These are phyloP conservation scores for Chymomyza fuscimana DNA, from an alignment of 2,888 invertebrate genomes.

Conservation along the genomic window DNA sequence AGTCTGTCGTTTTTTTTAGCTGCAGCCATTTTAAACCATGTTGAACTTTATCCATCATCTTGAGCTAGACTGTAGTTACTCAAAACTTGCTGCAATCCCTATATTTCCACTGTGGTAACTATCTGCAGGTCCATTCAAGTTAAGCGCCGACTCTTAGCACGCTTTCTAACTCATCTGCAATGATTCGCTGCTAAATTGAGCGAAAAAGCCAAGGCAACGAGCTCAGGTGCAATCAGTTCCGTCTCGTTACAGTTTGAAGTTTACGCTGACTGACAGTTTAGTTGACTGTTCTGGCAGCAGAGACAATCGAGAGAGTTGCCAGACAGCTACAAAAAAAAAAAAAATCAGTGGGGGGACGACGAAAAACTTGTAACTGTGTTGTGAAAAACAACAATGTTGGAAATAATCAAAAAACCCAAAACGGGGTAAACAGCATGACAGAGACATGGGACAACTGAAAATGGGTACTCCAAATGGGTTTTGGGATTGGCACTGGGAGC, in stretches of 20 bases:
- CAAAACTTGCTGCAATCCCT: not conserved
- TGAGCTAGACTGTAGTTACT: not conserved
- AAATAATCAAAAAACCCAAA: not conserved
- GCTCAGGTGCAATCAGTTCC: constrained; percentile 71
- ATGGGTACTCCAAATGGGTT: not conserved
- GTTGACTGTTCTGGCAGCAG: constrained; percentile 19
- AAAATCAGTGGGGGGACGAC: constrained; percentile 28
- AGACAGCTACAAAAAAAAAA: constrained; percentile 16
- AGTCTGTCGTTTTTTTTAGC: no score
- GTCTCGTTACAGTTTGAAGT: constrained; percentile 73
- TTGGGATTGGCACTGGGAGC: not conserved
- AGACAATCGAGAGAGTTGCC: constrained; percentile 23
- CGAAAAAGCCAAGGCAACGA: constrained; percentile 64
- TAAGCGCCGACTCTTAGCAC: not conserved
- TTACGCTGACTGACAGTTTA: constrained; percentile 67
- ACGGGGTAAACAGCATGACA: not conserved
- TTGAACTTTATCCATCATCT: not conserved
- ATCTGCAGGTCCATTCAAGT: not conserved
- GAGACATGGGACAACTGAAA: constrained; percentile 14
- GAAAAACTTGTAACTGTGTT: constrained; percentile 11
- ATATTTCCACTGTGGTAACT: not conserved
- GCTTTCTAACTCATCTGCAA: constrained; percentile 16
- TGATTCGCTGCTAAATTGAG: constrained; percentile 66
- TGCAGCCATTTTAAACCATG: no score
- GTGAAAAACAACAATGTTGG: not conserved